Evolutionary conservation across 1,140 invertebrate genomes (phyloP), one percentile per base, ranked within the genome.

Genomic region (Rhopalosiphum maidis): DNA sequence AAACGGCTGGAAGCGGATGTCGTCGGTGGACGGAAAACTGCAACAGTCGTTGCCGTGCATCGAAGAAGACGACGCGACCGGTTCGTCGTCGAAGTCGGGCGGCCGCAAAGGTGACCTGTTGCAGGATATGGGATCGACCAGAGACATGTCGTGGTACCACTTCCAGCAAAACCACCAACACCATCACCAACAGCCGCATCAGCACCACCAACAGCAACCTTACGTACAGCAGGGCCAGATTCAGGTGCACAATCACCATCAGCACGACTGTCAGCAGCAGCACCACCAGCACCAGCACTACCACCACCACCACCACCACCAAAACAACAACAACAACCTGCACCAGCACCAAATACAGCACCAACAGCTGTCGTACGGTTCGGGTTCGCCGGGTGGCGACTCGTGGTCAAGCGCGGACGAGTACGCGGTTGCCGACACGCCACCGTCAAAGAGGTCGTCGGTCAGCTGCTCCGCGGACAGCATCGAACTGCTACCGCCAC

Each of bases 361-460:
- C 43, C 43, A 48, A 6, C 43, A n/a, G 88, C 93, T 68, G 55
- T 86, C 60, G 54, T 90, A 43, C 41, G 55, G 54, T 18, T 89
- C 96, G 41, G 95, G 96, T 94, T 96, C 96, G 8, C 96, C 96
- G 0, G 96, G 96, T 77, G 96, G 96, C n/a, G 96, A 96, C 87
- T 94, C 94, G 54, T 96, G 96, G 96, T 96, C 96, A 4, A 96
- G 96, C 94, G 95, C 95, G 21, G 95, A 95, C 23, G 90, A 93
- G 30, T 91, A 93, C 46, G 82, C 48, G 7, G 48, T 91, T 23
- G 83, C 85, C 2, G 94, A 87, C 0, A 94, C 91, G 5, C 91
- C 77, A 4, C 96, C 94, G 93, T 96, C 96, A 48, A 97, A 97
- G 95, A 95, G 97, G 94, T 97, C 97, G 2, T 97, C 97, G 96